Percentiles rank a stretch among this genome's conserved stretches.
Conservation (phyloP, 1,140 invertebrate species). For the Lordiphosa stackelbergi region DNA sequence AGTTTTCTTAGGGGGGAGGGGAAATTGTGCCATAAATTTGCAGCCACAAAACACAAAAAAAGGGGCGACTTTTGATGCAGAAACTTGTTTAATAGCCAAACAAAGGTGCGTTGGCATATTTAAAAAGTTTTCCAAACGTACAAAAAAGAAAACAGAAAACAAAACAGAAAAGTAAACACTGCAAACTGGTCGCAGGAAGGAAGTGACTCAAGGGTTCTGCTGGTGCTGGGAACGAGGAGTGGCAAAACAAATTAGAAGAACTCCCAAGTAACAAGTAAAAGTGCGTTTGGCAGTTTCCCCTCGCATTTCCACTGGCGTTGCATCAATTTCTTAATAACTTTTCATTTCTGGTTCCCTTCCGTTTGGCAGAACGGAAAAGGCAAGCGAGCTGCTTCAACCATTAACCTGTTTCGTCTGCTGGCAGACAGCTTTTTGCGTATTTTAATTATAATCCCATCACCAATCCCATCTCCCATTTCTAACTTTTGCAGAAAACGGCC, state of each 20-base stretch:
- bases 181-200: slow-evolving; percentile 61
- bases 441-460: slow-evolving; percentile 23
- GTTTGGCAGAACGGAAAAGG: slow-evolving; percentile 19
- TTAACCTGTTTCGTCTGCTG: slow-evolving; percentile 58
- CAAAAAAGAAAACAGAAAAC: slow-evolving; percentile 11
- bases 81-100: slow-evolving; percentile 50
- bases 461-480: background rate
- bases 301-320: slow-evolving; percentile 26
- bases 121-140: slow-evolving; percentile 44
- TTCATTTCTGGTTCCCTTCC: slow-evolving; percentile 39
- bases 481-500: slow-evolving; percentile 83
- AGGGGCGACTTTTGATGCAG: slow-evolving; percentile 24
- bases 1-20: background rate
- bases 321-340: slow-evolving; percentile 74
- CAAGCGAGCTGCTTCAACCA: slow-evolving; percentile 27
- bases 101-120: slow-evolving; percentile 34
- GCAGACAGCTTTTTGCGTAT: slow-evolving; percentile 19
- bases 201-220: slow-evolving; percentile 47
- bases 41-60: slow-evolving; percentile 2
- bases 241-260: slow-evolving; percentile 12
- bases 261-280: slow-evolving; percentile 47
- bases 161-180: slow-evolving; percentile 29
- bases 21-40: background rate
- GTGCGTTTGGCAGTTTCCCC: slow-evolving; percentile 54
- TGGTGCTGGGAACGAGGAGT: slow-evolving; percentile 1